Evolutionary conservation across 2,888 invertebrate genomes (phyloP).

Genomic region (Graphium colonna): DNA sequence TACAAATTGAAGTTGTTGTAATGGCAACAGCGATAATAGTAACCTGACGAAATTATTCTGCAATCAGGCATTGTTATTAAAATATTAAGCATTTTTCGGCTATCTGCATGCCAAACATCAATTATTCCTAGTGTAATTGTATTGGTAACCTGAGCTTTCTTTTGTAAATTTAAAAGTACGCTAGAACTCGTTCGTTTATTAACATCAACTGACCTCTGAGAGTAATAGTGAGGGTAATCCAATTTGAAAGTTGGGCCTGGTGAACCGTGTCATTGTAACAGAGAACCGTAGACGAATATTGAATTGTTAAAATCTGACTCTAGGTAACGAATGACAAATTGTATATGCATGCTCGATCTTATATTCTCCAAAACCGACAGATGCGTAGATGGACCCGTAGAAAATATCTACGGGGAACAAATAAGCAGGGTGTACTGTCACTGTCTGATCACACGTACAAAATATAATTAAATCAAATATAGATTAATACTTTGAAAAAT

Average conservation of each 20-base stretch:
- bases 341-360: no score
- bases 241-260: constrained; percentile 59
- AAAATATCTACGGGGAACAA: no score
- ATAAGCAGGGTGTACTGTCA: no score
- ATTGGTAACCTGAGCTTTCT: neutral
- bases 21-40: no score
- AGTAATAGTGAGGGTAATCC: constrained; percentile 54
- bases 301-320: constrained; percentile 57
- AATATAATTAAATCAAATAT: no score
- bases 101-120: constrained; percentile 1
- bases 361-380: no score
- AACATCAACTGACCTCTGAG: constrained; percentile 17
- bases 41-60: no score
- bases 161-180: constrained; percentile 8
- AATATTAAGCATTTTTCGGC: neutral
- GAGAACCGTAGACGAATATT: constrained; percentile 48
- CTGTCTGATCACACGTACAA: no score
- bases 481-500: no score
- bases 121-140: constrained; percentile 8
- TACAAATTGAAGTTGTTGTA: no score
- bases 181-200: constrained; percentile 3
- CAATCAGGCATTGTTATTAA: no score
- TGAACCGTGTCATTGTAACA: constrained; percentile 58
- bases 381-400: no score
- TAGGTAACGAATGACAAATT: constrained; percentile 21